These are phyloP conservation scores for Xiphias gladius DNA, from an alignment of 2,113 vertebrate genomes.

Conservation along the genomic window DNA sequence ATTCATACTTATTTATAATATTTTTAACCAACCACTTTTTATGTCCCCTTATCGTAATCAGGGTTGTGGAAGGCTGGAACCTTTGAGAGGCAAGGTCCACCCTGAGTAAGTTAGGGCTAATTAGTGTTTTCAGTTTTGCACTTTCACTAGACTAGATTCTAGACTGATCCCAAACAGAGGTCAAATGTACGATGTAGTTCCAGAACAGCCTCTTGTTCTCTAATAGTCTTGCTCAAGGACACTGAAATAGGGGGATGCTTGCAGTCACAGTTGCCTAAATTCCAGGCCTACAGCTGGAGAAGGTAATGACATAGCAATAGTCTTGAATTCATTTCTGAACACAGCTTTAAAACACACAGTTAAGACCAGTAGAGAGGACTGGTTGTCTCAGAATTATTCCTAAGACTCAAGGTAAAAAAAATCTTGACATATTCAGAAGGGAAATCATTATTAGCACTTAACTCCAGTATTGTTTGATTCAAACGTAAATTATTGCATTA, in stretches of 20 bases:
- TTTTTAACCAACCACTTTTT: neutral
- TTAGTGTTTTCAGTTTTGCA: neutral
- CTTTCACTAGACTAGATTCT: neutral
- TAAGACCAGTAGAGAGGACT: constrained; percentile 8
- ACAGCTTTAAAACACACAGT: constrained; percentile 16
- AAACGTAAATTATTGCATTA: constrained; percentile 46
- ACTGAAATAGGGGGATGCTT: neutral
- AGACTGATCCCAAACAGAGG: neutral
- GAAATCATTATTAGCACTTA: neutral
- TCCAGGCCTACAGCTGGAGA: neutral
- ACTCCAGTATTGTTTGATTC: constrained; percentile 16
- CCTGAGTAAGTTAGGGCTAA: neutral
- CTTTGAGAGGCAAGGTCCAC: neutral
- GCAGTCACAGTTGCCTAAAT: neutral
- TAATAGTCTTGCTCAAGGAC: neutral
- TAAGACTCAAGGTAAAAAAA: neutral
- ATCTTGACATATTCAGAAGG: constrained; percentile 1
- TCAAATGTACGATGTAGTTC: neutral
- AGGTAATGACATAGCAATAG: neutral
- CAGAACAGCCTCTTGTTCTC: neutral
- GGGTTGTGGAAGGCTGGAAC: neutral
- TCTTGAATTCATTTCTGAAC: neutral
- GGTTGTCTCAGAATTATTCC: constrained; percentile 2
- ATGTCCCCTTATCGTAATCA: neutral
- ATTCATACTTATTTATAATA: neutral